phyloP scores from a whole-genome alignment of 2,888 invertebrate genomes.

The Zygaena filipendulae region DNA sequence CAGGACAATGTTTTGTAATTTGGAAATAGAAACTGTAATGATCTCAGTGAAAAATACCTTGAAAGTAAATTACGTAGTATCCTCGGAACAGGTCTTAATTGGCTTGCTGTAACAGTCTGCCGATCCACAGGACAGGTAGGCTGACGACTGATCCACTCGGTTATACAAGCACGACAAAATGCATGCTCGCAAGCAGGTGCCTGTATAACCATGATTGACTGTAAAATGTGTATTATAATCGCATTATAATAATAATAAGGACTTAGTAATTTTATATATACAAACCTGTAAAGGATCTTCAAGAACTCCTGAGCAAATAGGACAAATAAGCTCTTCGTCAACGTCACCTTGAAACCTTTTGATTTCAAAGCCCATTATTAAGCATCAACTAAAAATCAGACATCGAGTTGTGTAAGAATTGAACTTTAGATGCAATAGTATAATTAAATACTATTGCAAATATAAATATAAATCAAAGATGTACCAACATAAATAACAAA shows the following conservation, averaged over 20 bases:
- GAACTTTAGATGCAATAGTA: no score
- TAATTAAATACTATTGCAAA: no score
- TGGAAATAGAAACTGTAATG: no score
- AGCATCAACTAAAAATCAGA: no score
- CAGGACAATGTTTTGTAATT: no score
- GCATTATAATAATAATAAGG: conserved; percentile 6
- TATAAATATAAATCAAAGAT: no score
- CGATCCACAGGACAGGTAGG: conserved; percentile 96
- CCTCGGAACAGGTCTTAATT: conserved; percentile 91
- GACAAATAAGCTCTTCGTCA: conserved; percentile 96
- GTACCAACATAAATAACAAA: no score
- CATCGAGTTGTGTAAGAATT: no score
- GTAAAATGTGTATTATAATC: background rate
- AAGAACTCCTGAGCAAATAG: conserved; percentile 95
- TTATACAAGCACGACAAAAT: conserved; percentile 93
- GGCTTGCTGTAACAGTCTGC: conserved; percentile 88
- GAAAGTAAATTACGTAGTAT: conserved; percentile 92
- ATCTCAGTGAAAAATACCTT: no score
- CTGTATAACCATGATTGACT: no score
- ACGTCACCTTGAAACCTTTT: conserved; percentile 95
- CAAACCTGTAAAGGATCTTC: conserved; percentile 94
- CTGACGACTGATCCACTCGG: conserved; percentile 94
- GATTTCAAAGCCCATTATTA: conserved; percentile 93
- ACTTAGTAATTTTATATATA: conserved; percentile 11
- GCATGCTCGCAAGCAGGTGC: conserved; percentile 97